phyloP scores from a whole-genome alignment of 2,888 invertebrate species.

The Caenorhabditis sp. region DNA sequence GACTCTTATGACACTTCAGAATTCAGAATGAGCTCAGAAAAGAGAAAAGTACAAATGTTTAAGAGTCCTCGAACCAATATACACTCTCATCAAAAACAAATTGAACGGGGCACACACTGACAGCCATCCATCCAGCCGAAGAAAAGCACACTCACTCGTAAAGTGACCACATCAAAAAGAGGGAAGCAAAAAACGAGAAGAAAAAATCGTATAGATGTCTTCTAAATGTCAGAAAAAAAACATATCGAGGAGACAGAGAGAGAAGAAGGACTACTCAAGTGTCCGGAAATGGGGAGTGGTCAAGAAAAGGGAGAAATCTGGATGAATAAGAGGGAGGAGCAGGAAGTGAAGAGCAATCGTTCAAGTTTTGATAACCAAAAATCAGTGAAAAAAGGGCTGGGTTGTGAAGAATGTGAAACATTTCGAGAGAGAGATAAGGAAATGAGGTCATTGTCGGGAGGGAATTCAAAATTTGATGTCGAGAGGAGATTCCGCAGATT shows the following conservation, averaged over 20 bases:
- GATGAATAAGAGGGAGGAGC: neutral
- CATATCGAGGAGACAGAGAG: conserved; percentile 1
- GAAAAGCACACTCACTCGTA: conserved; percentile 39
- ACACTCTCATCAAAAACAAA: conserved; percentile 59
- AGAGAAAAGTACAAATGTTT: conserved; percentile 2
- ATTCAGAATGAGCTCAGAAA: conserved; percentile 12
- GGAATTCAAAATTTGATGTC: no score
- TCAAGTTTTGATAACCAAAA: conserved; percentile 13
- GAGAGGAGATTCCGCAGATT: neutral
- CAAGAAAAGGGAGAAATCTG: conserved; percentile 33
- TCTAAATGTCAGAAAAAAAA: conserved; percentile 45
- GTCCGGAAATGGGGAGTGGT: conserved; percentile 59
- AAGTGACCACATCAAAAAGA: conserved; percentile 56
- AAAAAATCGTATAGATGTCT: conserved; percentile 59
- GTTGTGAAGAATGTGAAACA: neutral
- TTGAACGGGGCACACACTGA: conserved; percentile 24
- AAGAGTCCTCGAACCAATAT: conserved; percentile 25
- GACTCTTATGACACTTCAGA: conserved; percentile 1
- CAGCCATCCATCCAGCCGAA: neutral
- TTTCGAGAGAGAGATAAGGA: neutral
- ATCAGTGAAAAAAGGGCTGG: conserved; percentile 5
- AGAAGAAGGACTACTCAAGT: conserved; percentile 34
- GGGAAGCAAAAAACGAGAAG: conserved; percentile 21
- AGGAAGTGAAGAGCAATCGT: neutral
- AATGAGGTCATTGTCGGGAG: neutral